These are phyloP conservation scores for Cyprinodon tularosa DNA, from an alignment of 2,113 vertebrate species.

Conservation along the genomic window DNA sequence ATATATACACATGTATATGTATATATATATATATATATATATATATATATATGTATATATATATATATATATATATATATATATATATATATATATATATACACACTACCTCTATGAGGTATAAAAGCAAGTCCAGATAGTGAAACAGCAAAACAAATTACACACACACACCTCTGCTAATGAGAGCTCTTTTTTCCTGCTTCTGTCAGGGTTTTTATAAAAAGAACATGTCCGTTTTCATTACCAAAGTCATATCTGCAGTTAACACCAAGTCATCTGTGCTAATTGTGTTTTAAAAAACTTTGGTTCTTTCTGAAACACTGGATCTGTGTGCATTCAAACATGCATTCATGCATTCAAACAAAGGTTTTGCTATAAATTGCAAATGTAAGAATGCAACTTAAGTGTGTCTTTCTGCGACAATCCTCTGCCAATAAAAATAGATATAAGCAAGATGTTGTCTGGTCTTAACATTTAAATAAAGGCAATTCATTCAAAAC, in stretches of 20 bases:
- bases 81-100: too few relatives aligned
- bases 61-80: too few relatives aligned
- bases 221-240: constrained; percentile 33
- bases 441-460: too few relatives aligned
- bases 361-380: neutral
- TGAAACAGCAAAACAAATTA: constrained; percentile 34
- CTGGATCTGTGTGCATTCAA: neutral
- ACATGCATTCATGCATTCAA: neutral
- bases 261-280: constrained; percentile 8
- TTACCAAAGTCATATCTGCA: constrained; percentile 8
- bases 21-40: too few relatives aligned
- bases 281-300: neutral
- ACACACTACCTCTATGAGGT: neutral
- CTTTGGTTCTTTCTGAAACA: neutral
- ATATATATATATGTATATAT: too few relatives aligned
- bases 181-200: constrained; percentile 27
- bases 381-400: neutral
- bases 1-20: too few relatives aligned
- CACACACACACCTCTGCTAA: constrained; percentile 24
- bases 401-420: neutral
- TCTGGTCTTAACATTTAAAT: neutral
- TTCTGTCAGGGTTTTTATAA: constrained; percentile 54
- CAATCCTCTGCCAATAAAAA: too few relatives aligned
- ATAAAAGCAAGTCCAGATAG: constrained; percentile 62
- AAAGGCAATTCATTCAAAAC: neutral